A percentile compares a stretch with the other conserved stretches of the same genome.
Conservation (phyloP, 1,140 invertebrate species). For the Diorhabda sublineata region DNA sequence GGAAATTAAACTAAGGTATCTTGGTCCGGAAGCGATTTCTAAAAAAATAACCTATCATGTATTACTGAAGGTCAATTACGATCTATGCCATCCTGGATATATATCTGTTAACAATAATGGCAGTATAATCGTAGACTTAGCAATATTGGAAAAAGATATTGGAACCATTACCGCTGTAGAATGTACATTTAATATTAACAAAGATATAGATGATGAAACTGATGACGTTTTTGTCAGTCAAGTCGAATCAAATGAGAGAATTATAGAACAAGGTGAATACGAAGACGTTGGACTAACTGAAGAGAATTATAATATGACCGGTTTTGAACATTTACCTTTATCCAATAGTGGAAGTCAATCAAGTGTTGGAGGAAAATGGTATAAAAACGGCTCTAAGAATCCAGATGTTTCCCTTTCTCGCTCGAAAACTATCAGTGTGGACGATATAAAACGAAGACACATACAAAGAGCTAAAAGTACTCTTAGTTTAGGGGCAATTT, state of each 20-base stretch:
- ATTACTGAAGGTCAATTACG: not conserved
- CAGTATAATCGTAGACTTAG: conserved; percentile 22
- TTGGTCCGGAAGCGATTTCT: conserved; percentile 46
- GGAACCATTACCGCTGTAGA: conserved; percentile 12
- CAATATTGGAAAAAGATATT: conserved; percentile 20
- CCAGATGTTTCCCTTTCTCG: conserved; percentile 12
- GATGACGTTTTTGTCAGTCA: conserved; percentile 15
- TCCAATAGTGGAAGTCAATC: not conserved
- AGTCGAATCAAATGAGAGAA: not conserved
- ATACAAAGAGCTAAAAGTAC: conserved; percentile 21
- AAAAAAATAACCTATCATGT: conserved; percentile 32
- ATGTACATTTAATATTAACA: conserved; percentile 21
- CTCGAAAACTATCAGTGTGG: conserved; percentile 25
- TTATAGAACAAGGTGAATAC: conserved; percentile 8
- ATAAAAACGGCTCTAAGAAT: not conserved
- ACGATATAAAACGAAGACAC: conserved; percentile 19
- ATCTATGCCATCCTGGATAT: not conserved
- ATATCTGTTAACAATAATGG: conserved; percentile 17
- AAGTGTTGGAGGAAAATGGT: not conserved
- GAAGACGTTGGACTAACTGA: conserved; percentile 4
- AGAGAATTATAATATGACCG: not conserved
- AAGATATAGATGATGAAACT: conserved; percentile 10
- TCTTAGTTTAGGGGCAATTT: conserved; percentile 19
- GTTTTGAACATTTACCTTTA: not conserved
- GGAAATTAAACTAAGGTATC: conserved; percentile 40